Percentiles rank a stretch among this genome's conserved stretches.
These are phyloP conservation scores for Siderastrea siderea DNA, from an alignment of 92 coral and sea anemone genomes.

Conservation along the genomic window DNA sequence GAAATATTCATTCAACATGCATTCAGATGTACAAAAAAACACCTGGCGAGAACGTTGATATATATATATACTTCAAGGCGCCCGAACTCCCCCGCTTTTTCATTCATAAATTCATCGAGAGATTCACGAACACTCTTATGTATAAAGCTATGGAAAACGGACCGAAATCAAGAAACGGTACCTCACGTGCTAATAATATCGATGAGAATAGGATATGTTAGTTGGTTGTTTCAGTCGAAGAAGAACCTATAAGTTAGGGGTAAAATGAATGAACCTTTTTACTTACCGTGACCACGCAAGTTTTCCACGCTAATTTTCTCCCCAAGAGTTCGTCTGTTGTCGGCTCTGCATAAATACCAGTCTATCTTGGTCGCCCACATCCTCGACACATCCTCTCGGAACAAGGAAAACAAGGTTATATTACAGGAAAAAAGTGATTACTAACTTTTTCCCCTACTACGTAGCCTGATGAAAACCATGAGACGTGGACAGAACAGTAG, in stretches of 20 bases:
- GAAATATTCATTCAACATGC: background rate
- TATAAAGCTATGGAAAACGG: background rate
- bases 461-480: no score
- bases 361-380: background rate
- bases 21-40: background rate
- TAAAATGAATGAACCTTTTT: background rate
- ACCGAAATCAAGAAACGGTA: background rate
- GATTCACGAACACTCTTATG: background rate
- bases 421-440: no score
- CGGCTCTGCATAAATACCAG: background rate
- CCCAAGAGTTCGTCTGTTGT: background rate
- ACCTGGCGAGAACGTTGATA: slow-evolving; percentile 17
- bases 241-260: no score
- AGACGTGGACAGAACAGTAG: no score
- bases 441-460: no score
- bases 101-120: background rate
- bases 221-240: no score
- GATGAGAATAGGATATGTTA: no score
- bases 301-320: background rate
- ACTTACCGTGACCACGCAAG: background rate
- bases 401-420: background rate
- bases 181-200: no score
- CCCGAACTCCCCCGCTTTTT: slow-evolving; percentile 17
- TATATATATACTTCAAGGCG: background rate
- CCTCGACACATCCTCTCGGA: background rate